These are phyloP conservation scores for Actias luna DNA, from an alignment of 2,888 invertebrate genomes.

Conservation along the genomic window DNA sequence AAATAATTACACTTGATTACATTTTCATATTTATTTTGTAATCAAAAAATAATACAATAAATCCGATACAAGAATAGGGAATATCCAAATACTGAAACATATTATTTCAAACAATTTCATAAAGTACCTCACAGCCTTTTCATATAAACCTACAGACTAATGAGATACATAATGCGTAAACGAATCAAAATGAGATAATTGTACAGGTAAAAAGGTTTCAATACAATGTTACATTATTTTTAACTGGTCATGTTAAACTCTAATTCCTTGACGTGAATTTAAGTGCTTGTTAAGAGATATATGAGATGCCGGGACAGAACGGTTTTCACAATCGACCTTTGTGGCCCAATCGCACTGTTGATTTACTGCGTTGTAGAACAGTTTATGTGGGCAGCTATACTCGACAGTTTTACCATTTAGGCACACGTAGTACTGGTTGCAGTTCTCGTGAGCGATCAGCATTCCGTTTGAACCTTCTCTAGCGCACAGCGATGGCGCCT, in stretches of 20 bases:
- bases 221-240: not conserved
- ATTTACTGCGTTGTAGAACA: constrained; percentile 40
- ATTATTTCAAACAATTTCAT: not conserved
- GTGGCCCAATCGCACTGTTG: constrained; percentile 44
- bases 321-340: constrained; percentile 45
- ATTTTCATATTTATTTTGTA: not conserved
- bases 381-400: constrained; percentile 33
- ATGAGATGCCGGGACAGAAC: constrained; percentile 28
- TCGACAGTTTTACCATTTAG: constrained; percentile 36
- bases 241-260: not conserved
- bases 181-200: not conserved
- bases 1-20: not conserved
- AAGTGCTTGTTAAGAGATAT: constrained; percentile 36
- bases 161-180: not conserved
- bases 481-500: constrained; percentile 36
- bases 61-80: not conserved
- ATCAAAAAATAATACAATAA: not conserved
- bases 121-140: constrained; percentile 12
- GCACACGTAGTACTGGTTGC: constrained; percentile 48
- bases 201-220: not conserved
- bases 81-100: not conserved
- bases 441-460: constrained; percentile 47
- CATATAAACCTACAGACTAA: constrained; percentile 2
- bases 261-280: constrained; percentile 26
- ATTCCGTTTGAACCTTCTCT: constrained; percentile 35